Percentiles rank a stretch among this genome's conserved stretches.
Conservation (phyloP, 2,797 vertebrate genomes). For the Squalus acanthias region DNA sequence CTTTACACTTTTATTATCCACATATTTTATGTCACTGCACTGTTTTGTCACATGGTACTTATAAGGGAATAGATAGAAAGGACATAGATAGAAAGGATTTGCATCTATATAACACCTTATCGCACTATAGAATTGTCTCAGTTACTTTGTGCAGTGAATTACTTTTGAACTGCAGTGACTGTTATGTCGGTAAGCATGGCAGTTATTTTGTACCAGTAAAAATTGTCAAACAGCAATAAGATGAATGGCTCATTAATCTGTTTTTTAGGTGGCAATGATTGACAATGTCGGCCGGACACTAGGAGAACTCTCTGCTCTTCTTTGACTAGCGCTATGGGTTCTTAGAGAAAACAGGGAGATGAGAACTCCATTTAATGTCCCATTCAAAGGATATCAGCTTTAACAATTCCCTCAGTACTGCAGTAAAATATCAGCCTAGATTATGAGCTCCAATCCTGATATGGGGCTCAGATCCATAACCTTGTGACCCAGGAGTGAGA, state of each 20-base stretch:
- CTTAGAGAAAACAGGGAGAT: background rate
- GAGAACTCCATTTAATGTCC: background rate
- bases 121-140: background rate
- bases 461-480: background rate
- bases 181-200: background rate
- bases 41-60: background rate
- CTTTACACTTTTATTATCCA: background rate
- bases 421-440: background rate
- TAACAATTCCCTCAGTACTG: background rate
- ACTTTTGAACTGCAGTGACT: background rate
- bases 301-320: background rate
- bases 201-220: background rate
- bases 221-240: background rate
- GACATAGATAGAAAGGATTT: background rate
- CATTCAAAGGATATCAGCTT: background rate
- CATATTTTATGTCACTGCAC: background rate
- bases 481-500: background rate
- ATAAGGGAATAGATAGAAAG: background rate
- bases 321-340: background rate
- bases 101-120: too few relatives aligned
- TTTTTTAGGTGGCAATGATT: background rate
- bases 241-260: background rate
- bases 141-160: background rate
- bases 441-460: background rate
- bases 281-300: background rate